phyloP scores from a whole-genome alignment of 2,113 vertebrate species.

The Lanius ludovicianus region DNA sequence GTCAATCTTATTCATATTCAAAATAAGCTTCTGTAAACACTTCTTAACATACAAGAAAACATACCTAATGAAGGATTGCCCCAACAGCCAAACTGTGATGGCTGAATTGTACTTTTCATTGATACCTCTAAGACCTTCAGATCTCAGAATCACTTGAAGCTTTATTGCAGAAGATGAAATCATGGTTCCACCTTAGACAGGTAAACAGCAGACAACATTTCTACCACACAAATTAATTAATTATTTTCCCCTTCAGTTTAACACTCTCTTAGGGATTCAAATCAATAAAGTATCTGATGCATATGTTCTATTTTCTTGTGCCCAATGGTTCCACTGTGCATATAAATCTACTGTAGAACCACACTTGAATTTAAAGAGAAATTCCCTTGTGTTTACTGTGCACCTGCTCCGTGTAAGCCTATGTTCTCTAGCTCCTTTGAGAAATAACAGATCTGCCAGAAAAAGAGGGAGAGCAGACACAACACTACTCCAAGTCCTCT shows the following conservation, averaged over 20 bases:
- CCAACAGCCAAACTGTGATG: not conserved
- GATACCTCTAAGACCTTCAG: not conserved
- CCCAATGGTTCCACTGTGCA: not conserved
- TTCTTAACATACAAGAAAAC: not conserved
- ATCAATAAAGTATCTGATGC: slow-evolving; percentile 49
- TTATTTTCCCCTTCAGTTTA: not conserved
- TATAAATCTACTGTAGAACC: not conserved
- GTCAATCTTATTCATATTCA: not conserved
- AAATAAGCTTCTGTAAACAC: not conserved
- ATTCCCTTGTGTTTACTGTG: slow-evolving; percentile 50
- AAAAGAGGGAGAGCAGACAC: not conserved
- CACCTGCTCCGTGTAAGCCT: slow-evolving; percentile 61
- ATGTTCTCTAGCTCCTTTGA: not conserved
- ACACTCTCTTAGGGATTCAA: not conserved
- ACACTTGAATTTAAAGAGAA: slow-evolving; percentile 51
- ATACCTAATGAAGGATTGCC: not conserved
- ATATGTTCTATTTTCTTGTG: slow-evolving; percentile 11
- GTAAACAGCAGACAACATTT: not conserved
- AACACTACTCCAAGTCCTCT: not conserved
- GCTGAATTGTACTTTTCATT: not conserved
- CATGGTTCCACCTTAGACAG: not conserved
- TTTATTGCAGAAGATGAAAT: not conserved
- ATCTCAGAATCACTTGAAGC: not conserved
- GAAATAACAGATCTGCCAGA: slow-evolving; percentile 29
- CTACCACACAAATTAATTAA: not conserved